These are phyloP conservation scores for Thelaira solivaga DNA, from an alignment of 2,888 invertebrate genomes.

Conservation along the genomic window DNA sequence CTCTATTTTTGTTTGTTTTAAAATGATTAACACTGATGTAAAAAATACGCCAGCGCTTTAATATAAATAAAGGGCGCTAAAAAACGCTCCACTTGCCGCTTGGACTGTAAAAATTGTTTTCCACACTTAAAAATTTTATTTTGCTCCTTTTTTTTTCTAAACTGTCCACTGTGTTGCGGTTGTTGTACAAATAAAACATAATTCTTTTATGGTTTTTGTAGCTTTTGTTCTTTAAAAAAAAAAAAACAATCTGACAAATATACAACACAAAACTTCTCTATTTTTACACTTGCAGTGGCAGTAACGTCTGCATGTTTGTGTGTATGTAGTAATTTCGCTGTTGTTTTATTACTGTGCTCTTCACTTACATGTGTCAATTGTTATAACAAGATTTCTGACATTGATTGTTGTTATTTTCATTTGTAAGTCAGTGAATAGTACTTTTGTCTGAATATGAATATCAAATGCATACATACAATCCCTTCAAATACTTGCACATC, in stretches of 20 bases:
- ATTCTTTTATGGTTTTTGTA: neutral
- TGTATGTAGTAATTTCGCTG: neutral
- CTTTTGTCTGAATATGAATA: neutral
- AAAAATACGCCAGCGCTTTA: too few species aligned
- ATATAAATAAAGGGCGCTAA: too few species aligned
- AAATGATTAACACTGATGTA: too few species aligned
- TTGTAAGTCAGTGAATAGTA: neutral
- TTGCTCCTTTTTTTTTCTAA: too few species aligned
- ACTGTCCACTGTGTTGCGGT: too few species aligned
- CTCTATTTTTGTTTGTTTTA: too few species aligned
- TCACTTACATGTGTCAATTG: constrained; percentile 53
- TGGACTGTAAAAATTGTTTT: too few species aligned
- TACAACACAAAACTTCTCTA: neutral
- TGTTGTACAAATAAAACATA: constrained; percentile 22
- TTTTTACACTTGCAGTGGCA: neutral
- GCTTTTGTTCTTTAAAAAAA: neutral
- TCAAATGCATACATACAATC: neutral
- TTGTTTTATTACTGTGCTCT: constrained; percentile 1
- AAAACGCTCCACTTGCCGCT: too few species aligned
- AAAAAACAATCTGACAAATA: constrained; percentile 13
- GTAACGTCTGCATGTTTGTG: neutral
- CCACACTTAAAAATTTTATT: too few species aligned
- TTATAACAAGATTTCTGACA: constrained; percentile 49
- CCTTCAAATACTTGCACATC: neutral
- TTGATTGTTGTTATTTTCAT: constrained; percentile 43